These are phyloP conservation scores for Zaprionus obscuricornis DNA, from an alignment of 2,888 invertebrate species.

Conservation along the genomic window DNA sequence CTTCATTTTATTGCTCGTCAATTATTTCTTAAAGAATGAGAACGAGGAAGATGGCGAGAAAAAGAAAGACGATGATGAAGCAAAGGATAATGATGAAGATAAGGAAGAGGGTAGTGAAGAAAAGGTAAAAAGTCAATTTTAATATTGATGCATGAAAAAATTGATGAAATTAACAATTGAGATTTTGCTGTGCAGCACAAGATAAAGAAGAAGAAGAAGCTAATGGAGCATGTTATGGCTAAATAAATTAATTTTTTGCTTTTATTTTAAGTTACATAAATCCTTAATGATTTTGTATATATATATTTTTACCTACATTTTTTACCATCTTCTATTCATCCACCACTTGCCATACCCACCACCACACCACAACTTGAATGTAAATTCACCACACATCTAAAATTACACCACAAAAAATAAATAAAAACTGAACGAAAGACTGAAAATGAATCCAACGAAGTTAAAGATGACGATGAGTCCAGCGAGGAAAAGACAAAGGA, in stretches of 20 bases:
- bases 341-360: slow-evolving; percentile 3
- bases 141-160: slow-evolving; percentile 37
- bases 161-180: slow-evolving; percentile 36
- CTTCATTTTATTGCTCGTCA: slow-evolving; percentile 23
- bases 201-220: slow-evolving; percentile 30
- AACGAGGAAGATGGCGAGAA: slow-evolving; percentile 41
- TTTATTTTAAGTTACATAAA: slow-evolving; percentile 9
- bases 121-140: slow-evolving; percentile 48
- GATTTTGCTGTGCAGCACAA: slow-evolving; percentile 23
- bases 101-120: slow-evolving; percentile 51
- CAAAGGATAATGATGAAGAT: slow-evolving; percentile 29
- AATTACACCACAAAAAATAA: slow-evolving; percentile 35
- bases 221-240: slow-evolving; percentile 52
- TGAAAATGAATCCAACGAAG: slow-evolving; percentile 44
- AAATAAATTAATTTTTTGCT: slow-evolving; percentile 9
- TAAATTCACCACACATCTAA: slow-evolving; percentile 32
- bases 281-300: slow-evolving; percentile 45
- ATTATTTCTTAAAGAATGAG: slow-evolving; percentile 50
- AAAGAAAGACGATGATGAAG: slow-evolving; percentile 40
- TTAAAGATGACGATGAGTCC: slow-evolving; percentile 22
- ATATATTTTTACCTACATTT: slow-evolving; percentile 28
- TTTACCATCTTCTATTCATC: slow-evolving; percentile 2
- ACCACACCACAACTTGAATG: slow-evolving; percentile 22
- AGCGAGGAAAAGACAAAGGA: slow-evolving; percentile 15
- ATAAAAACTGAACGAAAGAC: too few species aligned